Evolutionary conservation across 2,113 vertebrate species (phyloP), one percentile per base, ranked within the genome.

Genomic region (Pygoscelis antarcticus): DNA sequence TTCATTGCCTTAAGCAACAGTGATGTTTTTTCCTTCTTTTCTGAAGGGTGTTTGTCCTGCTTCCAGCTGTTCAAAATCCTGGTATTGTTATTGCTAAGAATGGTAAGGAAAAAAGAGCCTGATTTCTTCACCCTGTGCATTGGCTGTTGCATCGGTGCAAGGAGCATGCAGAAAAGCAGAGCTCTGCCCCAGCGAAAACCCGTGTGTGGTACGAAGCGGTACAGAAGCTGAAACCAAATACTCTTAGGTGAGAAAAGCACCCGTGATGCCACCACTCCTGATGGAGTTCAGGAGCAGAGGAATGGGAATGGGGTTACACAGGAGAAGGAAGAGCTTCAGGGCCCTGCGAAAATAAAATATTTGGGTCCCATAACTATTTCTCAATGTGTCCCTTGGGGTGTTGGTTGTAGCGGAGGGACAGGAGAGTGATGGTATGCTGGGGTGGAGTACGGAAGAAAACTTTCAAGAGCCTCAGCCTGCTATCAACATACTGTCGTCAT

Each of bases 351-450:
- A 68, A 74, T 26, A 27, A 52, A 82, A 60, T 21, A 29, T n/a
- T 49, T 57, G 30, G 54, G 66, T 77, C 34, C 32, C 11, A 0
- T 7, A 65, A 32, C 20, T 40, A n/a, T 74, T 85, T 46, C 69
- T 57, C 30, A 36, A 23, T 0, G 0, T 27, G 30, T 30, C 64
- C 30, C 44, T 68, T 0, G 0, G 40, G 29, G 25, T 61, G 64
- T 19, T 52, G 55, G 26, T 2, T 46, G 47, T 30, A 69, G 70
- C 21, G 12, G 15, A 11, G 4, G 62, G 6, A 76, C 25, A 32
- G 58, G 25, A 87, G 10, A 38, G 25, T 2, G 2, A 57, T n/a
- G 58, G 82, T 52, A 76, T 0, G 0, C 78, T 69, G 44, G 72
- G 66, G 69, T 62, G 70, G 55, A 74, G 36, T 17, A 49, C 0